Evolutionary conservation across 64 coral and sea anemone species (phyloP).

Genomic region (Exaiptasia diaphana): DNA sequence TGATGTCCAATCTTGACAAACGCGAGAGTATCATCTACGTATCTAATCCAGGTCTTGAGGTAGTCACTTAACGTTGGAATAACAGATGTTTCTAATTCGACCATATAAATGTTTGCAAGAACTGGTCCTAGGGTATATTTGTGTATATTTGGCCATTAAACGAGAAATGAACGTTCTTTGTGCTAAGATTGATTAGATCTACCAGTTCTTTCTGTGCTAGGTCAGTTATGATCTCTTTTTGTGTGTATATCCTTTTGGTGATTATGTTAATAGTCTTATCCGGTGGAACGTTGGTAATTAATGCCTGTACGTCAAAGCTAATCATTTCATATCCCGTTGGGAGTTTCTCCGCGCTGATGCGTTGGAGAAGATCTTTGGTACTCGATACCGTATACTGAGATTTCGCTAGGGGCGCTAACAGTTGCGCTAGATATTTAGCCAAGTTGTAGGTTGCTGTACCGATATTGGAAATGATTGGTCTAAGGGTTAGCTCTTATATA

Average conservation of each 20-base stretch:
- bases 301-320: neutral
- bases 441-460: constrained; percentile 15
- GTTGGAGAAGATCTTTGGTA: neutral
- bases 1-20: neutral
- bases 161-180: neutral
- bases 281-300: constrained; percentile 19
- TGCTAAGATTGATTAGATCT: neutral
- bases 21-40: neutral
- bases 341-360: neutral
- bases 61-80: neutral
- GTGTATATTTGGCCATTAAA: neutral
- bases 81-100: neutral
- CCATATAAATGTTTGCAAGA: neutral
- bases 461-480: constrained; percentile 35
- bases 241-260: neutral
- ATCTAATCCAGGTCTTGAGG: neutral
- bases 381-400: neutral
- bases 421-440: neutral
- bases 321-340: neutral
- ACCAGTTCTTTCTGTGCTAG: neutral
- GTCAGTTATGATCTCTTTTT: neutral
- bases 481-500: neutral
- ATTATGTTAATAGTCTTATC: neutral
- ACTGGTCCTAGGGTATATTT: neutral
- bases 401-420: neutral